Evolutionary conservation across 2,888 invertebrate genomes (phyloP).

Genomic region (Sminthurinus aureus): DNA sequence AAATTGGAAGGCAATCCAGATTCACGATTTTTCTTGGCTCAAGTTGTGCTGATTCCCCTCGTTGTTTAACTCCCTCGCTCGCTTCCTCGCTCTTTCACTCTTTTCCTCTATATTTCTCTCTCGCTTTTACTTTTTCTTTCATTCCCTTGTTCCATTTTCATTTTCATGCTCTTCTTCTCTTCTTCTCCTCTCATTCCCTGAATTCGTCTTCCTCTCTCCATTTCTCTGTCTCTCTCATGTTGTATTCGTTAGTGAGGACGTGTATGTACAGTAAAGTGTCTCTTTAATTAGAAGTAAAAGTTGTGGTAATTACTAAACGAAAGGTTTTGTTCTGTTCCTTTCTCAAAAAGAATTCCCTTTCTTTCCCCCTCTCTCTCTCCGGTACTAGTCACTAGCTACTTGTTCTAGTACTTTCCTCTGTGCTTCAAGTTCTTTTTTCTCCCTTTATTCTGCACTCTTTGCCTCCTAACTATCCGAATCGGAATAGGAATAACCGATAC

Average conservation of each 20-base stretch:
- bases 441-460: not conserved
- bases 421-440: not conserved
- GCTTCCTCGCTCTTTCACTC: not conserved
- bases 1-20: slow-evolving; percentile 39
- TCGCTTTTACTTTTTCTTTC: too few relatives aligned
- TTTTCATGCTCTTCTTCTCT: not conserved
- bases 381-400: not conserved
- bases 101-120: not conserved
- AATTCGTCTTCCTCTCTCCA: not conserved
- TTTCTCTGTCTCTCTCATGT: slow-evolving; percentile 1
- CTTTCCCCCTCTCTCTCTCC: not conserved
- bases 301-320: slow-evolving; percentile 37
- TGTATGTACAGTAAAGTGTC: slow-evolving; percentile 26
- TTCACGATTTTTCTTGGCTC: slow-evolving; percentile 25
- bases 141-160: not conserved
- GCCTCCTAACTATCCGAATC: slow-evolving; percentile 10
- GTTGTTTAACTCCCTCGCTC: not conserved
- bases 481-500: not conserved
- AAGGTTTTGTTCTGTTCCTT: slow-evolving; percentile 13
- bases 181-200: not conserved
- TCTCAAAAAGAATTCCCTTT: not conserved
- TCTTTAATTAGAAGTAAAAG: slow-evolving; percentile 39
- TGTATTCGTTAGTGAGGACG: slow-evolving; percentile 29
- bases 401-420: not conserved
- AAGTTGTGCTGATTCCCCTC: slow-evolving; percentile 17